phyloP scores from a whole-genome alignment of 2,888 invertebrate species.

The Trichogramma evanescens region DNA sequence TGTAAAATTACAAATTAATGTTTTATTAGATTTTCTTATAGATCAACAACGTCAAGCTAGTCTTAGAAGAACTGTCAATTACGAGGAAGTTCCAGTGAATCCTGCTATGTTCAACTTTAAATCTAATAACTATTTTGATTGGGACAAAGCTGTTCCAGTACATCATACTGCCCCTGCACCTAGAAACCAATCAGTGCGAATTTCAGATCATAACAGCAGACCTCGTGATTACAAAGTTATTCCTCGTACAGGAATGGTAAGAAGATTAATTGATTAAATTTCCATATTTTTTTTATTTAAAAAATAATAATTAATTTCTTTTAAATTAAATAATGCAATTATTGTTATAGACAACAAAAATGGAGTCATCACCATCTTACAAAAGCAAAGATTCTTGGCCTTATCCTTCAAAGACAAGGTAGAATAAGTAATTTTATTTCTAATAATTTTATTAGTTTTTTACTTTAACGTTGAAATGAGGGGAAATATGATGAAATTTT shows the following conservation, averaged over 20 bases:
- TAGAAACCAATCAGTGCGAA: conserved; percentile 13
- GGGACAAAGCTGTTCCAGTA: conserved; percentile 33
- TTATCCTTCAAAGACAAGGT: conserved; percentile 40
- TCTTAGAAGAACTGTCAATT: conserved; percentile 42
- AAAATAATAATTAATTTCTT: background rate
- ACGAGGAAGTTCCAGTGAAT: conserved; percentile 43
- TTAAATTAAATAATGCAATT: background rate
- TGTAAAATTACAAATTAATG: background rate
- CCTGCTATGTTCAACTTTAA: conserved; percentile 43
- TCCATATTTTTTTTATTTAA: background rate
- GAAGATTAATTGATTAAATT: background rate
- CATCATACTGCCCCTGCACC: conserved; percentile 3
- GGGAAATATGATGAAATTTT: background rate
- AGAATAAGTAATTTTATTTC: conserved; percentile 2
- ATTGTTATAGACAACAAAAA: conserved; percentile 28
- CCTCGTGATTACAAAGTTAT: conserved; percentile 40
- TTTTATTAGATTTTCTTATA: conserved; percentile 35
- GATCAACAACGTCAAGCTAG: conserved; percentile 30
- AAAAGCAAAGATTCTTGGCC: conserved; percentile 35
- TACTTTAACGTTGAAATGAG: background rate
- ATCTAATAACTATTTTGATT: conserved; percentile 37
- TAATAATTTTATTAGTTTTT: background rate
- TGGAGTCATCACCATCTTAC: conserved; percentile 28
- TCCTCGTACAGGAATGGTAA: conserved; percentile 34
- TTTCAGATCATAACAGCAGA: conserved; percentile 22